Evolutionary conservation across 2,888 invertebrate species (phyloP).

Genomic region (Chironomus tentans): DNA sequence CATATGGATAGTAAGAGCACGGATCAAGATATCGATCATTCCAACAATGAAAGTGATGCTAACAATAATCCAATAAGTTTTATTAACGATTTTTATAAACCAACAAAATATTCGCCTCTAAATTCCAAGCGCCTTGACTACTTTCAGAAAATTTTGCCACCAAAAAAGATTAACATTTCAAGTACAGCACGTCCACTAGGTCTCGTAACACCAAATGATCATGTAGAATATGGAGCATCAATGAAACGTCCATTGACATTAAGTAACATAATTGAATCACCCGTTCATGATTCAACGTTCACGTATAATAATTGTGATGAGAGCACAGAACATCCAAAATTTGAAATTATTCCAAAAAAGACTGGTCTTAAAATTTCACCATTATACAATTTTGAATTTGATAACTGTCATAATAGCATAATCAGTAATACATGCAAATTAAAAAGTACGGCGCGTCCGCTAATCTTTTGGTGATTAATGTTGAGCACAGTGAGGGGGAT

Average conservation of each 20-base stretch:
- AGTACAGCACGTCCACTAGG: constrained; percentile 40
- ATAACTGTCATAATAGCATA: constrained; percentile 31
- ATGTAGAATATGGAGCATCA: constrained; percentile 40
- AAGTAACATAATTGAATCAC: constrained; percentile 41
- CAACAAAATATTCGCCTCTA: constrained; percentile 42
- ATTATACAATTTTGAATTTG: constrained; percentile 36
- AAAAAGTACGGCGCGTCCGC: constrained; percentile 41
- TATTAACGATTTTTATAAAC: constrained; percentile 43
- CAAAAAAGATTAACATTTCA: constrained; percentile 43
- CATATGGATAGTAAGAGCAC: constrained; percentile 40
- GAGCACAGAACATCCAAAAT: constrained; percentile 38
- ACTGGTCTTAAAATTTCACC: constrained; percentile 50
- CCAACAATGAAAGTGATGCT: constrained; percentile 32
- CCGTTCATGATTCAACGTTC: constrained; percentile 33
- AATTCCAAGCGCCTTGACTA: constrained; percentile 34
- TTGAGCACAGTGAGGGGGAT: not conserved
- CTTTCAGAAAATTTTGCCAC: constrained; percentile 35
- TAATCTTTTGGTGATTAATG: constrained; percentile 34
- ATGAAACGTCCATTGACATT: constrained; percentile 47
- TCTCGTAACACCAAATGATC: constrained; percentile 11
- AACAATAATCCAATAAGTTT: constrained; percentile 38
- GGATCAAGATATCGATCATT: constrained; percentile 35
- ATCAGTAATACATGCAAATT: constrained; percentile 31
- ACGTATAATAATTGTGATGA: not conserved
- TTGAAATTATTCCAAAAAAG: constrained; percentile 47